A percentile compares a stretch with the other conserved stretches of the same genome.
These are phyloP conservation scores for Chironomus striatipennis DNA, from an alignment of 1,140 invertebrate species.

Conservation along the genomic window DNA sequence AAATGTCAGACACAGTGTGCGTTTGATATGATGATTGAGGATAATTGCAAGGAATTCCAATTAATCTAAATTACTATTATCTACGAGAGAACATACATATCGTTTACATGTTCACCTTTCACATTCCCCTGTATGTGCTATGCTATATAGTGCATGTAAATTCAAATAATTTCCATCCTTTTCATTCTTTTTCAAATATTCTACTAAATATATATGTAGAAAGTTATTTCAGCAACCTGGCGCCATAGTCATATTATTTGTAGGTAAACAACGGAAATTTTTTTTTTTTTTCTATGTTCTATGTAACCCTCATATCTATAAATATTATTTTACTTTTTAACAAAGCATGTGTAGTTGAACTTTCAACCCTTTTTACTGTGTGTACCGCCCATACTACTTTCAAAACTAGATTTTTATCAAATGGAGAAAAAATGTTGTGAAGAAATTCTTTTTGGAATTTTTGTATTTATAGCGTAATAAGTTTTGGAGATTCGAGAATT, in stretches of 20 bases:
- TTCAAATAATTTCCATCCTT: too few relatives aligned
- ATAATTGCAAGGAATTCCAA: background rate
- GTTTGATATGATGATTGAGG: conserved; percentile 1
- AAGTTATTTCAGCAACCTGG: conserved; percentile 6
- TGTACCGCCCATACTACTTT: background rate
- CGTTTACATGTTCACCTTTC: too few relatives aligned
- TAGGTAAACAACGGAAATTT: background rate
- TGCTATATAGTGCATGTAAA: too few relatives aligned
- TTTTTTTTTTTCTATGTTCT: background rate
- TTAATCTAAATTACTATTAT: background rate
- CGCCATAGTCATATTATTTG: background rate
- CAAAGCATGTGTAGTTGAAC: background rate
- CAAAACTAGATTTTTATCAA: background rate
- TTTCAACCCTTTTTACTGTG: background rate
- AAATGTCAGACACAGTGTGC: background rate
- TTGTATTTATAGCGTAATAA: too few relatives aligned
- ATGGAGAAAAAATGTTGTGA: too few relatives aligned
- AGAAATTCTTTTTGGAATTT: too few relatives aligned
- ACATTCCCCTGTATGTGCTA: too few relatives aligned
- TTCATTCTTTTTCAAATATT: too few relatives aligned
- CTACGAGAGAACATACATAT: too few relatives aligned
- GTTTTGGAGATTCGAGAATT: too few relatives aligned
- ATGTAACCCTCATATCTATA: background rate
- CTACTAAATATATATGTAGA: too few relatives aligned
- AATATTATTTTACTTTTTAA: background rate